Percentiles rank a stretch among this genome's conserved stretches.
phyloP scores from a whole-genome alignment of 2,888 invertebrate species.

The Acronicta aceris region DNA sequence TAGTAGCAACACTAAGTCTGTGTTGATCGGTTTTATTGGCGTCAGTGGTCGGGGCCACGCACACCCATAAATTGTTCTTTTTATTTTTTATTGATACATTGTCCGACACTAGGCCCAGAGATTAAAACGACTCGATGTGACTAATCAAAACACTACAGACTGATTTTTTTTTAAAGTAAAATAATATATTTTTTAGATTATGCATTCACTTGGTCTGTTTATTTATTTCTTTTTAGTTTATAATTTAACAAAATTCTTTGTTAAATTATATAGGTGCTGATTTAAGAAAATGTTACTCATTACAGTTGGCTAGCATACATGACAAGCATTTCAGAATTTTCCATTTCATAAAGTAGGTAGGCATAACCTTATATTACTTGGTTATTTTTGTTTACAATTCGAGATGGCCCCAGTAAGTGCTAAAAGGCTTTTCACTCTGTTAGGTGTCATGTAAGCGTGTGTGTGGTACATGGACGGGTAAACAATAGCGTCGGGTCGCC shows the following conservation, averaged over 20 bases:
- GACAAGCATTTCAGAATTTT: slow-evolving; percentile 5
- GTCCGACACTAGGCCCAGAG: slow-evolving; percentile 73
- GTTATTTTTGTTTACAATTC: slow-evolving; percentile 26
- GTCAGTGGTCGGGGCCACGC: slow-evolving; percentile 72
- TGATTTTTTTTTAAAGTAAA: slow-evolving; percentile 51
- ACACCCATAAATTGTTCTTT: slow-evolving; percentile 71
- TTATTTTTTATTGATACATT: slow-evolving; percentile 73
- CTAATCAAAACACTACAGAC: slow-evolving; percentile 69
- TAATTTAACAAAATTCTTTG: too few species aligned
- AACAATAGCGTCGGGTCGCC: slow-evolving; percentile 71
- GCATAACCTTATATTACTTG: background rate
- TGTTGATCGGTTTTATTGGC: slow-evolving; percentile 79
- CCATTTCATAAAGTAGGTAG: background rate
- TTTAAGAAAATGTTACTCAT: too few species aligned
- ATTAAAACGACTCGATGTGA: slow-evolving; percentile 70
- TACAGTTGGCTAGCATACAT: too few species aligned
- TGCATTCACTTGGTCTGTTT: background rate
- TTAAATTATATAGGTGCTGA: too few species aligned
- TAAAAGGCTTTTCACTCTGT: slow-evolving; percentile 61
- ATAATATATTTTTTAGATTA: slow-evolving; percentile 20
- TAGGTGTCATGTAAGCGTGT: slow-evolving; percentile 50
- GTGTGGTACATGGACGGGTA: slow-evolving; percentile 54
- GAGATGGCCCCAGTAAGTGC: slow-evolving; percentile 44
- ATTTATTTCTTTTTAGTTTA: slow-evolving; percentile 1
- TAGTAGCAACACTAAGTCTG: slow-evolving; percentile 53